Conservation (phyloP, 1,140 invertebrate genomes). For the Lepeophtheirus salmonis region DNA sequence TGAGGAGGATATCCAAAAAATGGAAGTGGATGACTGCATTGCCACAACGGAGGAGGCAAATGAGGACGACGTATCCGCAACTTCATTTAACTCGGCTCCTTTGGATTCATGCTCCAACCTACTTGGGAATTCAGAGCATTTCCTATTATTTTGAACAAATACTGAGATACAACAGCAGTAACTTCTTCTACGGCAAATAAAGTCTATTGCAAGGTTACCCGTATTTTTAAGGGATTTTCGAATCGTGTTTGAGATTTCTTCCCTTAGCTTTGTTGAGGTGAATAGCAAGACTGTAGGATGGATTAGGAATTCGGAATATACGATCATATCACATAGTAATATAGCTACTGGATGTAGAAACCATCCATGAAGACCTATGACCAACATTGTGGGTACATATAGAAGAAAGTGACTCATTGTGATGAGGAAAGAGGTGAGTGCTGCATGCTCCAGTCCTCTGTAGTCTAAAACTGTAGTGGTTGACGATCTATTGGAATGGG, state of each 20-base stretch:
- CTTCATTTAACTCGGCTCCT: neutral
- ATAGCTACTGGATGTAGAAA: constrained; percentile 24
- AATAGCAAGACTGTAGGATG: constrained; percentile 25
- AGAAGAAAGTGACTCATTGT: constrained; percentile 25
- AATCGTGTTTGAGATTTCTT: constrained; percentile 22
- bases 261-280: constrained; percentile 23
- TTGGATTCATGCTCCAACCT: neutral
- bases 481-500: neutral
- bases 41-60: neutral
- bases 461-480: constrained; percentile 10
- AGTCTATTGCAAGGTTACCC: neutral
- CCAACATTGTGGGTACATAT: constrained; percentile 23
- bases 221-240: neutral
- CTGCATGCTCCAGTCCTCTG: constrained; percentile 21
- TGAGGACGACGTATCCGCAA: neutral
- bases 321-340: constrained; percentile 24
- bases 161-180: neutral
- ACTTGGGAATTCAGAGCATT: neutral
- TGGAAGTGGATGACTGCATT: neutral
- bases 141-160: neutral
- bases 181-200: neutral
- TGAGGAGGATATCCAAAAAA: neutral
- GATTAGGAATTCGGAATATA: constrained; percentile 26
- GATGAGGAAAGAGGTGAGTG: constrained; percentile 24
- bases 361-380: constrained; percentile 25